Percentiles rank a stretch among this genome's conserved stretches.
Conservation (phyloP, 2,797 vertebrate species). For the Poeciliopsis gracilis region DNA sequence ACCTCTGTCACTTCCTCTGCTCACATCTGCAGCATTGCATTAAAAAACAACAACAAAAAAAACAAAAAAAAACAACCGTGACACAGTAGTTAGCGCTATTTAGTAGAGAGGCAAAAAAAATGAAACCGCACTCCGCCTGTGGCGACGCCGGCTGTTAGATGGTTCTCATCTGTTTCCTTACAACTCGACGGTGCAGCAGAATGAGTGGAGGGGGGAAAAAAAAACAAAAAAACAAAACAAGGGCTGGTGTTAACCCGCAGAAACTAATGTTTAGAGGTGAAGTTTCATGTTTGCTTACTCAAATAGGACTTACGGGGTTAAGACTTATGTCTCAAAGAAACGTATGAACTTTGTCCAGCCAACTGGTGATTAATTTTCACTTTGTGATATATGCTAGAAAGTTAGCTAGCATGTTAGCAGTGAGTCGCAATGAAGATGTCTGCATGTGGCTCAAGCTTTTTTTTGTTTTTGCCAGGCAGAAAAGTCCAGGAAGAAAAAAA, state of each 20-base stretch:
- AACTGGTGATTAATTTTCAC: too few species aligned
- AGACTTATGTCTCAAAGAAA: too few species aligned
- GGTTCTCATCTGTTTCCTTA: background rate
- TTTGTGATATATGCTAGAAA: too few species aligned
- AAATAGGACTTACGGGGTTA: too few species aligned
- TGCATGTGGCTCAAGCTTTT: too few species aligned
- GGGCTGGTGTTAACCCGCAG: slow-evolving; percentile 2
- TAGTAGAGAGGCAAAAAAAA: background rate
- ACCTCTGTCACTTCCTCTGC: slow-evolving; percentile 95
- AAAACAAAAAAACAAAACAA: background rate
- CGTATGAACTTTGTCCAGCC: too few species aligned
- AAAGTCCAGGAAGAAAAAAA: too few species aligned
- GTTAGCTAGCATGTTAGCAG: too few species aligned
- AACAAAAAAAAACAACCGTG: slow-evolving; percentile 45
- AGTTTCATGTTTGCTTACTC: background rate
- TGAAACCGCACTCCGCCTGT: slow-evolving; percentile 23
- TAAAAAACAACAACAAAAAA: slow-evolving; percentile 52
- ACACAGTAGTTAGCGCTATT: slow-evolving; percentile 72
- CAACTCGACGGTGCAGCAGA: background rate
- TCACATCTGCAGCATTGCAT: slow-evolving; percentile 90
- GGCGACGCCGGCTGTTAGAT: background rate
- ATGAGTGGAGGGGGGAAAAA: background rate
- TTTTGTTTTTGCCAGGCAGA: too few species aligned
- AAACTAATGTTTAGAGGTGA: slow-evolving; percentile 2
- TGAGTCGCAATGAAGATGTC: too few species aligned